Percentiles rank a stretch among this genome's conserved stretches.
Evolutionary conservation across 2,888 invertebrate genomes (phyloP).

Genomic region (Trachelus tabidus): DNA sequence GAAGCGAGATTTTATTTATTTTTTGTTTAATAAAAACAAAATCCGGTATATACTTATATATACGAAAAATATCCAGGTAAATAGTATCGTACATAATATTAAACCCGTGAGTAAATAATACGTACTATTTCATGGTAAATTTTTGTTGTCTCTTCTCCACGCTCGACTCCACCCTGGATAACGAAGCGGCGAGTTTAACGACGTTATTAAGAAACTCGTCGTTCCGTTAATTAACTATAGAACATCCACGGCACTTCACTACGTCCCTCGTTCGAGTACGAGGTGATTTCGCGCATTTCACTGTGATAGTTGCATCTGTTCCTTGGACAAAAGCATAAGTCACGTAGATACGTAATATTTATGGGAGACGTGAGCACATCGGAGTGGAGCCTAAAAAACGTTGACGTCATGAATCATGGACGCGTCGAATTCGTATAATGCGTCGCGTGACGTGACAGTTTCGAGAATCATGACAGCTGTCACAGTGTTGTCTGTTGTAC

Average conservation of each 20-base stretch:
- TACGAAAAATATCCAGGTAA: neutral
- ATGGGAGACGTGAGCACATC: neutral
- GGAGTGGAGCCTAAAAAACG: neutral
- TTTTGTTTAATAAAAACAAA: neutral
- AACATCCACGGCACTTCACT: slow-evolving; percentile 51
- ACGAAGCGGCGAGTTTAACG: neutral
- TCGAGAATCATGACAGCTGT: neutral
- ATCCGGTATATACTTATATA: neutral
- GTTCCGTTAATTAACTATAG: slow-evolving; percentile 30
- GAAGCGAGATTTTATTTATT: accelerated
- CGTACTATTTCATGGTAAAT: neutral
- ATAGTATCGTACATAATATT: too few relatives aligned
- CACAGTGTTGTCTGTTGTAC: too few relatives aligned
- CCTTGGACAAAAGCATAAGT: neutral
- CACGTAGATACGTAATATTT: neutral
- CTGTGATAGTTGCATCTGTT: neutral
- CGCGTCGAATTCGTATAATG: neutral
- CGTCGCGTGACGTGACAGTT: neutral
- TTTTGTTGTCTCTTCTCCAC: neutral
- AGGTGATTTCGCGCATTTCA: neutral
- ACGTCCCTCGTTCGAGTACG: neutral
- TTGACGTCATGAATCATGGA: neutral
- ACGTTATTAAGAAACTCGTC: neutral
- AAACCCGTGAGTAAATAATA: neutral
- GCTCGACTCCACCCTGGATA: neutral